Evolutionary conservation across 2,797 vertebrate species (phyloP), one percentile per base, ranked within the genome.

Genomic region (Rhincodon typus): DNA sequence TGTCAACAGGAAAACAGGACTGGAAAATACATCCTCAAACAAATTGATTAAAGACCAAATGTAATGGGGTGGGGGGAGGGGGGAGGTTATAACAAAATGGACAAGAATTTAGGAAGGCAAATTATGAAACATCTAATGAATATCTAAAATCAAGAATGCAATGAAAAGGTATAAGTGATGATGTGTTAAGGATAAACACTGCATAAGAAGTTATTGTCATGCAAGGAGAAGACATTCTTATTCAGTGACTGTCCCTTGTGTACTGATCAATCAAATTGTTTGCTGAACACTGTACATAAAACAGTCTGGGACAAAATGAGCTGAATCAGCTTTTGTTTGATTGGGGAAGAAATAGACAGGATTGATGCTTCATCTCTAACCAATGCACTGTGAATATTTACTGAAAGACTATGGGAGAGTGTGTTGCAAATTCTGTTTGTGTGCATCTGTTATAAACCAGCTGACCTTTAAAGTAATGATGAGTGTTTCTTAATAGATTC

Each of bases 391-490:
- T 0, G 42, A 46, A 84, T 84, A 84, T 46, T 84, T 84, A 84
- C 82, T 84, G 82, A 84, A 46, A 8, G 19, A 46, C 38, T 46
- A 21, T 84, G 21, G 7, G 38, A 84, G n/a, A 84, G 5, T 1
- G 8, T 46, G 82, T 46, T 42, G 23, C 38, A 13, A 30, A 90
- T 30, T 90, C 50, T 90, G 87, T 62, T 53, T 66, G 88, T 91
- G 62, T 91, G 4, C 21, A 53, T 91, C 53, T 91, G 88, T 6
- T n/a, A 91, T 34, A 57, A 91, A n/a, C 30, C 30, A 1, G 34
- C 62, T 91, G 88, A 91, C 88, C 88, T 91, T 91, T 91, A 34
- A 23, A 46, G 42, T 25, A 46, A 84, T 84, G 50, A 91, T 66
- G 53, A 91, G 62, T 30, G 19, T 66, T 91, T 34, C 17, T n/a